Evolutionary conservation across 2,113 vertebrate genomes (phyloP).

Genomic region (Hyla sarda): DNA sequence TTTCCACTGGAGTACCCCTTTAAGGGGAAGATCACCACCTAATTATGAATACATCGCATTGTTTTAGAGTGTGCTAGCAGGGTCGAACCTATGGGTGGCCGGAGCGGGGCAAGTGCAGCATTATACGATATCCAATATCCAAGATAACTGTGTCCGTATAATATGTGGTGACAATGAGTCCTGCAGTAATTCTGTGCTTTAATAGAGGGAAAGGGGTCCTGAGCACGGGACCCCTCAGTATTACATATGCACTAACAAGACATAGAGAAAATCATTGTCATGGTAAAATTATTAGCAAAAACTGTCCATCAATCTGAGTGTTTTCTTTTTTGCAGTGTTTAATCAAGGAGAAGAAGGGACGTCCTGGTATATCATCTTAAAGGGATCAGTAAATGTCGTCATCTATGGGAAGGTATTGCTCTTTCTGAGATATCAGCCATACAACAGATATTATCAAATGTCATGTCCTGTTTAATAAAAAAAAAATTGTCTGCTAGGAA

Average conservation of each 20-base stretch:
- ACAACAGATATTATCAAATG: background rate
- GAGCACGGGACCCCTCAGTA: too few species aligned
- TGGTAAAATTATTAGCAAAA: too few species aligned
- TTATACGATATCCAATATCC: too few species aligned
- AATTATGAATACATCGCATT: too few species aligned
- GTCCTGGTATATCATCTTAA: constrained; percentile 98
- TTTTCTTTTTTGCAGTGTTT: constrained; percentile 86
- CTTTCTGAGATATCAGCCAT: background rate
- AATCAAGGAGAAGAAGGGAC: constrained; percentile 98
- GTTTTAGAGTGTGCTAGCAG: too few species aligned
- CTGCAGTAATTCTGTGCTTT: too few species aligned
- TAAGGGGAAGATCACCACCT: too few species aligned
- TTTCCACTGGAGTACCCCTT: too few species aligned
- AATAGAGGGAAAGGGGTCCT: background rate
- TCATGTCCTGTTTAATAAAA: background rate
- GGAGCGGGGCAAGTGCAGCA: too few species aligned
- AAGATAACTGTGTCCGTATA: too few species aligned
- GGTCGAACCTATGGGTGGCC: too few species aligned
- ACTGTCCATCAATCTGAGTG: constrained; percentile 62
- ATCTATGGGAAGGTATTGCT: constrained; percentile 96
- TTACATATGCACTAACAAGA: background rate
- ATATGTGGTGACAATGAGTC: background rate
- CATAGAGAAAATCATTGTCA: background rate
- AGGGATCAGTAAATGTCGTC: constrained; percentile 97
- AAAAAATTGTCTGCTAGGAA: background rate